Conservation (phyloP, 2,113 vertebrate genomes). For the Sinocyclocheilus anophthalmus region DNA sequence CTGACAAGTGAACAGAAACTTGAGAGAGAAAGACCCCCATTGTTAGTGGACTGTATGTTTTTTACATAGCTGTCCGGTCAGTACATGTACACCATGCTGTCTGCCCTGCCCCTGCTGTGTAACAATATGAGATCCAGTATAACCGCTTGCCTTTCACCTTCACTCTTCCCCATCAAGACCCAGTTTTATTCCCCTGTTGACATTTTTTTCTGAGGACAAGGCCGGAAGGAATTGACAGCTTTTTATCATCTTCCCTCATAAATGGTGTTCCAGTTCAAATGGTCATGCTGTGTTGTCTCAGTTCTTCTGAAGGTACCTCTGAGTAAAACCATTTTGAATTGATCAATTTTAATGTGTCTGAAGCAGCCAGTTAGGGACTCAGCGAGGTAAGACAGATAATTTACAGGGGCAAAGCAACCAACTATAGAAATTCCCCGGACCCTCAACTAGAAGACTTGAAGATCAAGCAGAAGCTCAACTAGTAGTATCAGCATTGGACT, state of each 20-base stretch:
- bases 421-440: neutral
- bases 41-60: neutral
- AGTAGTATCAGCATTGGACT: no score
- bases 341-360: neutral
- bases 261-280: slow-evolving; percentile 65
- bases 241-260: slow-evolving; percentile 62
- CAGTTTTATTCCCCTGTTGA: slow-evolving; percentile 3
- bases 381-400: neutral
- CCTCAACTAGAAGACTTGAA: no score
- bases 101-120: slow-evolving; percentile 12
- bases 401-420: neutral
- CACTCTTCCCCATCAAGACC: neutral
- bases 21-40: neutral
- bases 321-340: neutral
- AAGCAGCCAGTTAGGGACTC: neutral
- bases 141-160: slow-evolving; percentile 35
- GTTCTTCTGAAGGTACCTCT: neutral
- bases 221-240: slow-evolving; percentile 55
- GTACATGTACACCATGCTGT: neutral
- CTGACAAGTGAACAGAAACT: neutral
- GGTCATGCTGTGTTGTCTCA: slow-evolving; percentile 11
- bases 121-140: neutral
- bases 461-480: no score
- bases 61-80: neutral
- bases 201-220: slow-evolving; percentile 45